Evolutionary conservation across 2,888 invertebrate species (phyloP).

Genomic region (Phlogophora meticulosa): DNA sequence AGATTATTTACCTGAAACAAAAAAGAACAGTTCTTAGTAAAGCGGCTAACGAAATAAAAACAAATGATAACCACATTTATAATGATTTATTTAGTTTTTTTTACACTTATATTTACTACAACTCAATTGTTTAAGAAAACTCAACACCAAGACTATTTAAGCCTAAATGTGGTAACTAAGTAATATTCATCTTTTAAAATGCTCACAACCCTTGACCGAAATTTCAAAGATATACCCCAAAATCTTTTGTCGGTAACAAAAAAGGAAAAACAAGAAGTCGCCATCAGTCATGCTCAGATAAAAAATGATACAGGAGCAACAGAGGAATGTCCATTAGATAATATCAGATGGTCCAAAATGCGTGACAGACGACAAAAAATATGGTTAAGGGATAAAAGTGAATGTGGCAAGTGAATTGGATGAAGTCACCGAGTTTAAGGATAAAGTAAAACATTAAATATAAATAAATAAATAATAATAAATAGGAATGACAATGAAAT

Average conservation of each 20-base stretch:
- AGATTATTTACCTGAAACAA: slow-evolving; percentile 58
- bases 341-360: slow-evolving; percentile 64
- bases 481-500: background rate
- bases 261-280: slow-evolving; percentile 31
- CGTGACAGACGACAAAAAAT: slow-evolving; percentile 69
- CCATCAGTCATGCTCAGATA: slow-evolving; percentile 62
- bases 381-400: slow-evolving; percentile 33
- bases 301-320: slow-evolving; percentile 67
- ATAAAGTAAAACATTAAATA: background rate
- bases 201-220: slow-evolving; percentile 18
- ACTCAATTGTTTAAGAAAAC: background rate
- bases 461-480: no score
- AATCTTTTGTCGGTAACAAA: slow-evolving; percentile 41
- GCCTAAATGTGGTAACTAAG: background rate
- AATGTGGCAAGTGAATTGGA: slow-evolving; percentile 25
- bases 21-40: slow-evolving; percentile 7
- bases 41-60: background rate
- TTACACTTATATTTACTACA: no score
- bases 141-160: background rate
- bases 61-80: no score
- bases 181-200: background rate
- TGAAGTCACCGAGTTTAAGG: background rate
- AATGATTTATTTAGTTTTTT: no score
- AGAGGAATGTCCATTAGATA: slow-evolving; percentile 78
- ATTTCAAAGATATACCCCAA: slow-evolving; percentile 16